Evolutionary conservation across 2,888 invertebrate species (phyloP), one percentile per base, ranked within the genome.

Genomic region (Chalcosyrphus nemorum): DNA sequence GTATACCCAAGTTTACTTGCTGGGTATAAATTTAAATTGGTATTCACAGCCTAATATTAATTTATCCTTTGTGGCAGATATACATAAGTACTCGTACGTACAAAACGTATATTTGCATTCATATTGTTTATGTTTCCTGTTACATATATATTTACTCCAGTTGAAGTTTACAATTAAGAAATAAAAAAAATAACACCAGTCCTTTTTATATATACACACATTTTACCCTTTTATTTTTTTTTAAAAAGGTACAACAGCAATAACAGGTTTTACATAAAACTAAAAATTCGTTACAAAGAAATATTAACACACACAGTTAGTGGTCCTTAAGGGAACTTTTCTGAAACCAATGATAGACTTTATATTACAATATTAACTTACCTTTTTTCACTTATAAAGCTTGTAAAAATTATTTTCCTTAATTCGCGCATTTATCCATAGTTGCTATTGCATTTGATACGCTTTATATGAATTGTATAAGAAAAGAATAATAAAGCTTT

Each of bases 251-350:
- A 32, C 87, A 78, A 86, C 86, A 87, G 86, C 87, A 87, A 87
- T 65, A 47, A 81, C 63, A 81, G 75, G 84, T 59, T 76, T 71
- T 75, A 70, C 71, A 74, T 84, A 82, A 86, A 81, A 86, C 85
- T 56, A 68, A 80, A 78, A 80, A 70, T 75, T 74, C 61, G 15
- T 71, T 52, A 57, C n/a, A 65, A 68, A 65, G 4, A 85, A 77
- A 86, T 87, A 61, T 54, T 85, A 87, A 86, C 87, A 87, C 87
- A 87, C 87, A 89, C 88, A 89, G 93, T 93, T 93, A 93, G 93
- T 93, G 93, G 93, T 93, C 93, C 93, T 90, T 90, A 93, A 93
- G 93, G 94, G 94, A 94, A 94, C 94, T 94, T 94, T 94, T 94
- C 94, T 94, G 94, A 94, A 94, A 94, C 93, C 92, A 92, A 93